Evolutionary conservation across 2,797 vertebrate genomes (phyloP).

Genomic region (Nyctibius grandis): DNA sequence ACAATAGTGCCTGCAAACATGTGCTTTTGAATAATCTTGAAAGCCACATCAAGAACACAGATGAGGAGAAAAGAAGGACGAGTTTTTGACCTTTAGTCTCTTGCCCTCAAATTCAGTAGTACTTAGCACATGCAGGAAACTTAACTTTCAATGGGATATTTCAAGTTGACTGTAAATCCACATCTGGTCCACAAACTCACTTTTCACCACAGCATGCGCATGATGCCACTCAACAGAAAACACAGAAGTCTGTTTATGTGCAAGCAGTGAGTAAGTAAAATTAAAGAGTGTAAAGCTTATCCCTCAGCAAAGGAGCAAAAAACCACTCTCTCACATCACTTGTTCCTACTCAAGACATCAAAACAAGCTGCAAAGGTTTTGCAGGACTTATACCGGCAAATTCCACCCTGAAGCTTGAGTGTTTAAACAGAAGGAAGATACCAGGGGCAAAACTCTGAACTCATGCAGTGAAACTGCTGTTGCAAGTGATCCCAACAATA

Average conservation of each 20-base stretch:
- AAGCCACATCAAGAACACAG: slow-evolving; percentile 66
- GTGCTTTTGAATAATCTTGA: slow-evolving; percentile 55
- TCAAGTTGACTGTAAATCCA: slow-evolving; percentile 42
- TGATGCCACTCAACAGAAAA: slow-evolving; percentile 35
- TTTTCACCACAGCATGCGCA: not conserved
- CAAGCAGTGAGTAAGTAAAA: not conserved
- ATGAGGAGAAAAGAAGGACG: slow-evolving; percentile 30
- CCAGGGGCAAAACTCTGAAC: slow-evolving; percentile 9
- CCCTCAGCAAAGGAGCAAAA: not conserved
- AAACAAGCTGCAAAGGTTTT: not conserved
- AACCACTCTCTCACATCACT: not conserved
- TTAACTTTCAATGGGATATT: slow-evolving; percentile 31
- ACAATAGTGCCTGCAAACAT: slow-evolving; percentile 39
- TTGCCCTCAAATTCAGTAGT: slow-evolving; percentile 42
- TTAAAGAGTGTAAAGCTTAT: not conserved
- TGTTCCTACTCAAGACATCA: not conserved
- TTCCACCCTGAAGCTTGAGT: not conserved
- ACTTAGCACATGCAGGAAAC: slow-evolving; percentile 49
- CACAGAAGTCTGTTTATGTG: not conserved
- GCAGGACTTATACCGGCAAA: not conserved
- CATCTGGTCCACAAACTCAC: slow-evolving; percentile 34
- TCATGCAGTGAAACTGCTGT: slow-evolving; percentile 31
- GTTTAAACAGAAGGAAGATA: not conserved
- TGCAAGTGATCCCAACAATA: not conserved
- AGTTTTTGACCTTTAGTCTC: slow-evolving; percentile 49